Evolutionary conservation across 2,113 vertebrate genomes (phyloP).

Genomic region (Notarius quadriscutis): DNA sequence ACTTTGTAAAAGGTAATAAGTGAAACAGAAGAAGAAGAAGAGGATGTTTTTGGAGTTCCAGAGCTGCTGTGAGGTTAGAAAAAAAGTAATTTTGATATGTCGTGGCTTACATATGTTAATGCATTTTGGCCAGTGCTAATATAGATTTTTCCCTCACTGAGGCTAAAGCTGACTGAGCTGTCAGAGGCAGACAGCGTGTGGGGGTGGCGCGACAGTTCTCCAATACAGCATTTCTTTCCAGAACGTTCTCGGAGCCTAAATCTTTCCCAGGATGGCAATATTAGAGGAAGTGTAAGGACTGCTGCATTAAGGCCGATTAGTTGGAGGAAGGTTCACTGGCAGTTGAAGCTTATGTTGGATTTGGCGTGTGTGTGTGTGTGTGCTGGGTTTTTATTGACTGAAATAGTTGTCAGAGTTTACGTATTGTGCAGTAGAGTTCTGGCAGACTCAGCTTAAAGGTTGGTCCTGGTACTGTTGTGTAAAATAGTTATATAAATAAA

Average conservation of each 20-base stretch:
- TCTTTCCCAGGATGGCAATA: constrained; percentile 41
- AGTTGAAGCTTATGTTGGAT: constrained; percentile 46
- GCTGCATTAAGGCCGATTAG: constrained; percentile 40
- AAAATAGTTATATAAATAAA: neutral
- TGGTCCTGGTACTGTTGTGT: neutral
- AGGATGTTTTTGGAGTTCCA: neutral
- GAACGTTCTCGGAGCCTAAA: constrained; percentile 46
- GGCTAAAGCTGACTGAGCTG: constrained; percentile 49
- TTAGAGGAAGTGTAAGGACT: constrained; percentile 42
- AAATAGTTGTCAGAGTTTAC: constrained; percentile 25
- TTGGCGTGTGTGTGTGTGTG: constrained; percentile 33
- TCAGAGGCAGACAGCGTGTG: constrained; percentile 31
- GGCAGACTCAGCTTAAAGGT: neutral
- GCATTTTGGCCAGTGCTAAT: constrained; percentile 35
- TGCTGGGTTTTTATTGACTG: constrained; percentile 32
- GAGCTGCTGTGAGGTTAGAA: neutral
- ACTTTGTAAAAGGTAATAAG: neutral
- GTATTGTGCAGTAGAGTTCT: constrained; percentile 9
- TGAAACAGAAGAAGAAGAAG: neutral
- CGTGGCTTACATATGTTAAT: constrained; percentile 37
- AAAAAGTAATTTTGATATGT: constrained; percentile 39
- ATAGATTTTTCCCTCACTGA: constrained; percentile 42
- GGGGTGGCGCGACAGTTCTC: constrained; percentile 45
- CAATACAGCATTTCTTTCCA: constrained; percentile 51
- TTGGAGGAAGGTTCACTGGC: constrained; percentile 40